A percentile compares a stretch with the other conserved stretches of the same genome.
Evolutionary conservation across 2,113 vertebrate genomes (phyloP).

Genomic region (Nibea albiflora): DNA sequence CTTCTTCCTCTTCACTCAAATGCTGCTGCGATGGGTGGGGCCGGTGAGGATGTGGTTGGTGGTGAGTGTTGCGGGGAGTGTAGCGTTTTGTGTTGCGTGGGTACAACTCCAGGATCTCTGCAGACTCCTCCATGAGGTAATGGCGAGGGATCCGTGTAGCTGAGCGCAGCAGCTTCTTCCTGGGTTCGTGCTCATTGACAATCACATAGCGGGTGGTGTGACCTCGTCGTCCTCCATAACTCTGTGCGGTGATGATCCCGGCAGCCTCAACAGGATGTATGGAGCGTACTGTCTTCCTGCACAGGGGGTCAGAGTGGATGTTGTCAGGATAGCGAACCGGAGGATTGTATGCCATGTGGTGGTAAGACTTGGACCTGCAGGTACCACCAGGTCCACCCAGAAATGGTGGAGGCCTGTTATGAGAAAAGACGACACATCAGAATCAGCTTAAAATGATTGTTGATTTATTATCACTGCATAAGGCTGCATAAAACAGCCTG

Average conservation of each 20-base stretch:
- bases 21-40: slow-evolving; percentile 76
- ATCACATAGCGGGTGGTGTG: slow-evolving; percentile 87
- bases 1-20: slow-evolving; percentile 87
- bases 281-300: slow-evolving; percentile 83
- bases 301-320: slow-evolving; percentile 87
- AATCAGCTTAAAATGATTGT: slow-evolving; percentile 6
- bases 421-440: slow-evolving; percentile 36
- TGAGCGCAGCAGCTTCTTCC: slow-evolving; percentile 82
- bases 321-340: slow-evolving; percentile 75
- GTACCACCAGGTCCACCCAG: slow-evolving; percentile 80
- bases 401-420: slow-evolving; percentile 78
- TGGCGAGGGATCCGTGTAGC: slow-evolving; percentile 86
- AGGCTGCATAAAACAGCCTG: neutral
- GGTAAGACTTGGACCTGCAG: slow-evolving; percentile 82
- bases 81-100: slow-evolving; percentile 84
- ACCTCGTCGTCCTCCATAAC: slow-evolving; percentile 76
- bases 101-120: slow-evolving; percentile 86
- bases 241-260: slow-evolving; percentile 69
- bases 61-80: slow-evolving; percentile 64
- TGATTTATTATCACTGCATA: neutral
- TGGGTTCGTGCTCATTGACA: slow-evolving; percentile 87
- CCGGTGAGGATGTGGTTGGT: slow-evolving; percentile 67
- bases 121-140: slow-evolving; percentile 81
- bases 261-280: slow-evolving; percentile 67
- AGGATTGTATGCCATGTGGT: slow-evolving; percentile 76